Evolutionary conservation across 2,797 vertebrate genomes (phyloP), one percentile per base, ranked within the genome.

Genomic region (Chelon labrosus): DNA sequence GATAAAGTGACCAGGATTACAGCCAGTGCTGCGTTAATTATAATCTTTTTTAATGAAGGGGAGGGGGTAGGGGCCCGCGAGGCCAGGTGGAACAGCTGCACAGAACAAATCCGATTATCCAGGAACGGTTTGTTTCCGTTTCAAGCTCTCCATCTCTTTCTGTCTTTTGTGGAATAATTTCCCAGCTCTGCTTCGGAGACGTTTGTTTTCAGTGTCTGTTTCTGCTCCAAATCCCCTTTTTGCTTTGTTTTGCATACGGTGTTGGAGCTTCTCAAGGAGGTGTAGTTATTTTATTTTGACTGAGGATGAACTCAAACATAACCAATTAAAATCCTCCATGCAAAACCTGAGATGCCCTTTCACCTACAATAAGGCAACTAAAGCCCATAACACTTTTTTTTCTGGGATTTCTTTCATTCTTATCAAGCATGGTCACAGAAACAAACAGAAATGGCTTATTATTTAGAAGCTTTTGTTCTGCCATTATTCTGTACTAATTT

Each of bases 91-190:
- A 93, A 89, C 87, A 87, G 79, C 77, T 64, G 75, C 65, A 77
- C 75, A 74, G 80, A 82, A 84, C 77, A 88, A 89, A 90, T 92
- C 92, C 83, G 88, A 92, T 94, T 92, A 92, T 79, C 70, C 74
- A 70, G 82, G 57, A 83, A 74, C 12, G 46, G 62, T 83, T 70
- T 80, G 75, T 78, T 82, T 75, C 74, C 75, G 65, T 82, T 75
- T 80, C 50, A 73, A 57, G 63, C 53, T 71, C 66, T 69, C 61
- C 42, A 46, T 76, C 64, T 73, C 60, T 61, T 66, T 80, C 58
- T 65, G 70, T 73, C 72, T 81, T 87, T 82, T 82, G 73, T 82
- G 67, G 71, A 82, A 80, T 85, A 64, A 82, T 83, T 90, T 84
- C 65, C 13, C 55, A 37, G 73, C 74, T 68, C 57, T 19, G 65